Base-by-base conservation (phyloP, 2,888 invertebrate genomes). In the Drosophila macrospina region DNA sequence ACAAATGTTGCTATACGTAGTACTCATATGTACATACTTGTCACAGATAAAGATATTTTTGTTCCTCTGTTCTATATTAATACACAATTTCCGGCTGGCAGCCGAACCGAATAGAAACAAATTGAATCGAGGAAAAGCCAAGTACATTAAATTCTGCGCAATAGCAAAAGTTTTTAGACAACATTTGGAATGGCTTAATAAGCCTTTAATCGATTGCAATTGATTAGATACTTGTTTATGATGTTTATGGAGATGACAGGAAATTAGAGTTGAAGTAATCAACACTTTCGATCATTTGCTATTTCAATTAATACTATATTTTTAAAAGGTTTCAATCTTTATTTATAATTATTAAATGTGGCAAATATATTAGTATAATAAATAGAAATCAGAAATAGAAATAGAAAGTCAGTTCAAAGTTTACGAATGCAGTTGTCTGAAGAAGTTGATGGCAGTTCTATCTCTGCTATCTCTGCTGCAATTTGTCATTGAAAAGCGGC, bases 41-140 rank as follows among this genome's bases (percentile, higher is more conserved):
- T 67, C 67, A 67, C 78, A 74, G 78, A 74, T 75, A 78, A 73
- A 78, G 48, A 74, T 78, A 75, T 78, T 68, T 75, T 50, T 68
- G 41, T 63, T 52, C 54, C 42, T 70, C 41, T 52, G 61, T 69
- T 80, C 73, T 81, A 84, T 70, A 80, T 73, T 84, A 83, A 86
- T 80, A 86, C 68, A 80, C 87, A 69, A 80, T 80, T 81, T 81
- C 78, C 87, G 73, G 80, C 69, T 68, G 63, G 37, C 59, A 55
- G 68, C 36, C 64, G 42, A 37, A 16, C 34, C 28, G 45, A 64
- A 37, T 15, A 36, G 42, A 50, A 69, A 55, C 48, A 61, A 60
- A 52, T 20, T 36, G 36, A 51, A 61, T 52, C 16, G 57, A 10
- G 55, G n/a, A 54, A 66, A 55, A 57, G 34, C 61, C 78, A 78